Percentiles rank a stretch among this genome's conserved stretches.
Conservation (phyloP, 2,888 invertebrate species). For the Malthinus seriepunctatus region DNA sequence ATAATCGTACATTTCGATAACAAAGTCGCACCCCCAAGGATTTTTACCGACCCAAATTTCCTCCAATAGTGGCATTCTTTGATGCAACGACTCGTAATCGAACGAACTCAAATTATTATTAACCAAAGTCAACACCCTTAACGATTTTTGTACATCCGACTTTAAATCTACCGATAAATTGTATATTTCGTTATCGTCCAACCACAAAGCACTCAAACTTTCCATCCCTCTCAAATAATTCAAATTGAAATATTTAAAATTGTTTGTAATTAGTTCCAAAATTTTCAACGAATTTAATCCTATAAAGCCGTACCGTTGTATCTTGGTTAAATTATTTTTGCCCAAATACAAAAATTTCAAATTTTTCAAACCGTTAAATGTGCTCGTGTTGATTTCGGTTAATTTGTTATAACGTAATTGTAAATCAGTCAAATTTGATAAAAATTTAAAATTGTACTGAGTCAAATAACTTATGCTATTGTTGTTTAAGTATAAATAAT, state of each 20-base stretch:
- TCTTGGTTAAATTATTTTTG: conserved; percentile 48
- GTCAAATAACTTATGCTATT: conserved; percentile 49
- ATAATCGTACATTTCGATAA: conserved; percentile 46
- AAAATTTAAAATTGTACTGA: conserved; percentile 49
- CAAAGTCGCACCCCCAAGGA: conserved; percentile 48
- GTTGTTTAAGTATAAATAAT: conserved; percentile 50
- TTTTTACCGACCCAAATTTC: conserved; percentile 48
- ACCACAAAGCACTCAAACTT: conserved; percentile 46
- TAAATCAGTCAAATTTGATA: conserved; percentile 48
- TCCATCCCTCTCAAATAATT: conserved; percentile 44
- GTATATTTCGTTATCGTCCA: conserved; percentile 44
- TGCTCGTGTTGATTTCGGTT: conserved; percentile 47
- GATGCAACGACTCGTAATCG: conserved; percentile 44
- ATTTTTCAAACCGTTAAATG: conserved; percentile 51
- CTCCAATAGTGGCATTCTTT: conserved; percentile 45
- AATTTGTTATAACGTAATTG: conserved; percentile 50
- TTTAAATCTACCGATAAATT: conserved; percentile 42
- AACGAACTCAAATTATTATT: conserved; percentile 45
- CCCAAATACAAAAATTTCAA: conserved; percentile 50
- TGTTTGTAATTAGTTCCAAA: conserved; percentile 47
- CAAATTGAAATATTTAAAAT: conserved; percentile 42
- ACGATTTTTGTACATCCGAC: conserved; percentile 39
- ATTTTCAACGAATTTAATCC: conserved; percentile 48
- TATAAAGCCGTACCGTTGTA: conserved; percentile 50
- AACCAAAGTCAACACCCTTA: conserved; percentile 44